These are phyloP conservation scores for Bos javanicus DNA, from an alignment of 2,113 vertebrate species.

Conservation along the genomic window DNA sequence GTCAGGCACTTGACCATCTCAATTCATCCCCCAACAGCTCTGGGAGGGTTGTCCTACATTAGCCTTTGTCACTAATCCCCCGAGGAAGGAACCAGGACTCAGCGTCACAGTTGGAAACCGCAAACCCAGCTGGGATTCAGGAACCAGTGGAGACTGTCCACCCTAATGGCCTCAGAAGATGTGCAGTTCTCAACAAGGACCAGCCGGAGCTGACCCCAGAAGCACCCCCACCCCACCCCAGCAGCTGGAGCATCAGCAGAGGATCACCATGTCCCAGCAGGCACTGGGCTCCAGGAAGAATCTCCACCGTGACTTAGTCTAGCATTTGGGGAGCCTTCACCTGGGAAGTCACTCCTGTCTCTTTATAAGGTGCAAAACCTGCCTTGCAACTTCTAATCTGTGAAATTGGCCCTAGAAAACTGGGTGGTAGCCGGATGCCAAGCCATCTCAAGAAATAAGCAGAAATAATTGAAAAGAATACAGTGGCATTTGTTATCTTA, in stretches of 20 bases:
- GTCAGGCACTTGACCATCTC: background rate
- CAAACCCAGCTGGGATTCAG: background rate
- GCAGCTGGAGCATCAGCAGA: background rate
- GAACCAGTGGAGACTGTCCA: background rate
- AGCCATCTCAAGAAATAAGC: background rate
- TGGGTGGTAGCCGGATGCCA: background rate
- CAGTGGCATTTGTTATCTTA: background rate
- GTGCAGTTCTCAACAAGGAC: background rate
- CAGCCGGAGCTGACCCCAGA: background rate
- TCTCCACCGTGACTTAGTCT: too few species aligned
- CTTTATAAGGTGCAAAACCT: background rate
- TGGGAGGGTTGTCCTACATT: background rate
- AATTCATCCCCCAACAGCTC: background rate
- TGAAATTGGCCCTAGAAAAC: background rate
- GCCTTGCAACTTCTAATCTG: background rate
- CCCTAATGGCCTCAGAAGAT: background rate
- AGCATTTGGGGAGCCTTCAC: background rate
- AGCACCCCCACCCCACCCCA: rapidly evolving
- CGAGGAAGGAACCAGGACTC: background rate
- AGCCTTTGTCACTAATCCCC: background rate
- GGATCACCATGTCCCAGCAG: background rate
- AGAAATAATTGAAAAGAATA: background rate
- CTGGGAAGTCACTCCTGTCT: background rate
- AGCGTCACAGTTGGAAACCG: background rate
- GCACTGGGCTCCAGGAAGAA: background rate